Evolutionary conservation across 92 coral and sea anemone genomes (phyloP), one percentile per base, ranked within the genome.

Genomic region (Actinernus sp.): DNA sequence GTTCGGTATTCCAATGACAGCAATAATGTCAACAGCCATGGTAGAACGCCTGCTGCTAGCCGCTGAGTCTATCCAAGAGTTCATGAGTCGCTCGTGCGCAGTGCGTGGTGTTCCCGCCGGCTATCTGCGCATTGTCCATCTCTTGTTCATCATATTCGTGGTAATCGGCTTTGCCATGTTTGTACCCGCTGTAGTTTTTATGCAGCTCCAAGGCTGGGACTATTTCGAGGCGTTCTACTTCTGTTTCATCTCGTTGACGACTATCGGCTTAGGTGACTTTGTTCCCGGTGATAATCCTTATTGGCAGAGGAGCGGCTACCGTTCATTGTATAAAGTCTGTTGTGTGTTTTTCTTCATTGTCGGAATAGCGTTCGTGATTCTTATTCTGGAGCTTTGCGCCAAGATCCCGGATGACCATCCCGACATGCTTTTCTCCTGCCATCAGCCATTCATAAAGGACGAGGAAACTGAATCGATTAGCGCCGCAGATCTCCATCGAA

Each of bases 401-500:
- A 91, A 83, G 71, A 92, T 95, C 74, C 99, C 99, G 84, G 97
- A 91, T 60, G 99, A 95, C 73, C 99, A 95, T 62, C 99, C 99
- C 51, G 99, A 93, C 61, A 95, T 95, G 99, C 90, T 95, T 22
- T 95, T 95, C 86, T 84, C 92, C 60, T 95, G 99, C 67, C 99
- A 91, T 65, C 90, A 84, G 63, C 99, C 99, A 30, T 84, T 91
- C 61, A 55, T 95, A 21, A 74, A 70, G 41, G 96, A 86, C 33
- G 98, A 87, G 24, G 96, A 91, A 21, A 87, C 58, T n/a, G 26
- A 61, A 28, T 43, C 61, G 8, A 21, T 58, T 22, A 70, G 43
- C 44, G 78, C 65, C 2, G 7, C 7, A 7, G 52, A 8, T 12
- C 52, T 23, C 5, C 52, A 18, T 7, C 10, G 19, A 17, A 18